Base-by-base conservation (phyloP, 2,113 vertebrate species). In the Spheniscus mendiculus region DNA sequence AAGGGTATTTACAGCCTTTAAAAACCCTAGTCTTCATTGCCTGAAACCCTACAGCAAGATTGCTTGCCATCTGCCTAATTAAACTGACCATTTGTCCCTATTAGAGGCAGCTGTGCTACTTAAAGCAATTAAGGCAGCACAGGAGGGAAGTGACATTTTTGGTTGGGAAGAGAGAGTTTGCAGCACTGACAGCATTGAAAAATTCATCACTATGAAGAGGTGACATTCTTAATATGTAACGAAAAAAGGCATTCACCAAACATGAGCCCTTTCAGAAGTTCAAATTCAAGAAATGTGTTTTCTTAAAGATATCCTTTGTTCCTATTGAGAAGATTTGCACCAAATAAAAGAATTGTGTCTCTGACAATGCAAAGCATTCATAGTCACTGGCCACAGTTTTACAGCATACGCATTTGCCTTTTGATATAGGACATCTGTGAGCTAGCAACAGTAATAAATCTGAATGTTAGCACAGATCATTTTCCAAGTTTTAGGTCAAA, bases 51-150 rank as follows among this genome's bases (percentile, higher is more conserved):
- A 6, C 15, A 65, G 19, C 81, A 69, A 87, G 74, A 50, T 27
- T 65, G 36, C 30, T 78, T 92, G 65, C 92, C 87, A 96, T 93
- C 92, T 97, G 96, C 81, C 58, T 80, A 32, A 87, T 71, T 70
- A 61, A 91, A 77, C 30, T 94, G 91, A n/a, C 93, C 95, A 90
- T 96, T 97, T 97, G 97, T 95, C 81, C 58, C 42, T 42, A 0
- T 21, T 49, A 63, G 40, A 47, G 61, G 66, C 95, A 96, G 87
- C 87, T 91, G 94, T 72, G 74, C 53, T 83, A 30, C 67, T 72
- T 80, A 67, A 59, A 93, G 52, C 63, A 81, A 49, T 89, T 89
- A 84, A 55, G 61, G 63, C 90, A 69, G 72, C 83, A 91, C 63
- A 82, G 34, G 52, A 71, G 79, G 59, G 80, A 73, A 69, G 73